Evolutionary conservation across 2,797 vertebrate species (phyloP), one percentile per base, ranked within the genome.

Genomic region (Trachurus trachurus): DNA sequence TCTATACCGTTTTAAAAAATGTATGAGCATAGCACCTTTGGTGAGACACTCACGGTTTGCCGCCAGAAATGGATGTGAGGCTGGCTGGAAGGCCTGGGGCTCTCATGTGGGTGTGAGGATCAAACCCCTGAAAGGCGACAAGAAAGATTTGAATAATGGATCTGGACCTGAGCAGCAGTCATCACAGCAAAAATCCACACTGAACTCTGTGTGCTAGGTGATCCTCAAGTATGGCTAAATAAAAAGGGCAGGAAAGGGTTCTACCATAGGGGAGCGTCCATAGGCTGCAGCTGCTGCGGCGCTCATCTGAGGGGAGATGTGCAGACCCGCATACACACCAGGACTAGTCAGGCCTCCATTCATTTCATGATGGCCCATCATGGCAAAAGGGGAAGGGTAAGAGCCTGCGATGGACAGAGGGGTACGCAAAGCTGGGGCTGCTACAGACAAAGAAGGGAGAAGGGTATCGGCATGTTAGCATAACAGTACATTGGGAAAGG

Each of bases 221-320:
- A 66, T 61, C 19, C 15, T 21, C 65, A 39, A 66, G 54, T n/a
- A 54, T 31, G 74, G 37, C 45, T 5, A 37, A 21, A 66, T 42
- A 34, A 58, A 58, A 58, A 22, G 34, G 40, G 21, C 8, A 53
- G 29, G 29, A 26, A 47, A 49, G 34, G 17, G 5, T 0, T 29
- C 3, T 93, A 99, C 98, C 96, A 99, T 98, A 1, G 97, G 97
- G 21, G 98, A 96, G 71, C 98, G 95, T 49, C 98, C 98, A 0
- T 99, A 99, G 59, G 98, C 98, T 0, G 98, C 98, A 0, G 96
- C 98, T 0, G 98, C 98, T 0, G 97, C 98, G 0, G 96, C 97
- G 0, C 98, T 99, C 98, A 99, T 99, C 88, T 99, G 98, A 4
- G 98, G 98, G 21, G 98, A 99, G 91, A 99, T 98, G 93, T 99